Evolutionary conservation across 2,797 vertebrate species (phyloP), one percentile per base, ranked within the genome.

Genomic region (Characodon lateralis): DNA sequence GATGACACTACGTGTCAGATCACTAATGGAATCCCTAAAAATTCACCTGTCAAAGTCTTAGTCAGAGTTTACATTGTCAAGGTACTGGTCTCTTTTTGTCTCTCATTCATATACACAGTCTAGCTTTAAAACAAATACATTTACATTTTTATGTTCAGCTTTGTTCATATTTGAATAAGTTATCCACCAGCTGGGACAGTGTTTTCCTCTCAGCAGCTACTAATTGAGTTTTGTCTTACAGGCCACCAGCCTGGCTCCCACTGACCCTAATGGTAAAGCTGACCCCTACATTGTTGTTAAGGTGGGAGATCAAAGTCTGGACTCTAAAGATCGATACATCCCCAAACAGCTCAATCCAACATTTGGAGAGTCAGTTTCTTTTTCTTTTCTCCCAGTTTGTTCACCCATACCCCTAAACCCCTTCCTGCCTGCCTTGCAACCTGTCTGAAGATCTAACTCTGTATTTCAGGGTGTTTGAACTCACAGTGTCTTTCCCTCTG

Each of bases 311-410:
- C 95, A 97, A 87, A 83, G 74, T 65, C 92, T 90, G 82, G 94
- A 97, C 93, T 96, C 95, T 61, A 97, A 96, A 87, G 97, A 98
- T 0, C 91, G 94, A 82, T 99, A 99, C 84, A 97, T 99, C 89
- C 96, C 97, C 73, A 98, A 99, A 90, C 97, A 99, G 83, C 96
- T 99, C 73, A 97, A 99, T 90, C 97, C 97, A 0, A 92, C 96
- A 51, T 99, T 98, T 79, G 98, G 98, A 96, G 97, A 99, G 98
- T 99, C 91, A 87, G 96, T 93, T 70, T 65, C 65, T 28, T 41
- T 70, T 77, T 69, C 61, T 51, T n/a, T 31, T 55, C 58, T 61
- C 24, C 5, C 13, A 77, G 79, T 65, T 71, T 20, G 26, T 73
- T 55, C 48, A 24, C 2, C 48, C 2, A 14, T 58, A 16, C 77